Percentiles rank a stretch among this genome's conserved stretches.
phyloP scores from a whole-genome alignment of 2,797 vertebrate species.

The Perodicticus potto region DNA sequence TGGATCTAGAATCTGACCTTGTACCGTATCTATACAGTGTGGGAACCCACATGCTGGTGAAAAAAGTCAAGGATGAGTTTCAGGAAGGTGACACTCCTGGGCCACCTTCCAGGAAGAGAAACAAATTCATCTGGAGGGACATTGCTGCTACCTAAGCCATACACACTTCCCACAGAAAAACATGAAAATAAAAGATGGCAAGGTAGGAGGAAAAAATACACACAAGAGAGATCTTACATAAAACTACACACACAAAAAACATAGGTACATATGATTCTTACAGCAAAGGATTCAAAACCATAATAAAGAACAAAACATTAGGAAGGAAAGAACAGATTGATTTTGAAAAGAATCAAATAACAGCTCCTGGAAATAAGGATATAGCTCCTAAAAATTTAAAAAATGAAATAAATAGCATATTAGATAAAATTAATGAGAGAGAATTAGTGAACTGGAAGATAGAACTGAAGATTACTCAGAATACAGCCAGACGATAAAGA shows the following conservation, averaged over 20 bases:
- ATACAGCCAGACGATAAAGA: neutral
- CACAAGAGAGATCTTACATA: fast-evolving
- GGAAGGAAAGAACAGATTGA: neutral
- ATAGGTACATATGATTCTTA: neutral
- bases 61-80: too few species aligned
- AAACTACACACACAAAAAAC: too few species aligned
- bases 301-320: neutral
- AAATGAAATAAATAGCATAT: neutral
- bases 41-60: neutral
- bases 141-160: fast-evolving
- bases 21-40: fast-evolving
- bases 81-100: neutral
- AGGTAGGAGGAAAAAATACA: too few species aligned
- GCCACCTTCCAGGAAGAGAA: neutral
- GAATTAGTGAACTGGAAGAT: neutral
- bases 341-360: neutral
- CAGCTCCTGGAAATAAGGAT: neutral
- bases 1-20: neutral
- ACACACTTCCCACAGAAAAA: fast-evolving
- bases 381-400: neutral
- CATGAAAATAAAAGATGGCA: fast-evolving
- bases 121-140: neutral
- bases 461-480: neutral
- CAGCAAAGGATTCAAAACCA: neutral
- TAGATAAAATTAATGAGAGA: neutral